Evolutionary conservation across 2,888 invertebrate species (phyloP).

Genomic region (Cenopis cana): DNA sequence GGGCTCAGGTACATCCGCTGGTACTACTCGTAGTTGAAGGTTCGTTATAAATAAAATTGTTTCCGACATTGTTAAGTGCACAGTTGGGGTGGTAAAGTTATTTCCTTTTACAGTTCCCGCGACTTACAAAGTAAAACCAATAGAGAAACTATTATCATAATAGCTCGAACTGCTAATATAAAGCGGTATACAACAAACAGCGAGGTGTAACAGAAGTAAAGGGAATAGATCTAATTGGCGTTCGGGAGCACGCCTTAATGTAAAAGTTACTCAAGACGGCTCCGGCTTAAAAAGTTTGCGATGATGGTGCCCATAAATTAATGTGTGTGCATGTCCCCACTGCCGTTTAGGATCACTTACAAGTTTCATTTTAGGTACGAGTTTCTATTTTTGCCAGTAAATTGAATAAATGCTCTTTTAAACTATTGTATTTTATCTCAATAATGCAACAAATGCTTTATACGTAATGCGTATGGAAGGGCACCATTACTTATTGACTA

Average conservation of each 20-base stretch:
- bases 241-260: conserved; percentile 72
- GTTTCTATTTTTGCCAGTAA: not conserved
- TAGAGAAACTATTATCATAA: conserved; percentile 44
- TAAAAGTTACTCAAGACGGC: conserved; percentile 74
- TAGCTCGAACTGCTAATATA: conserved; percentile 53
- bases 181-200: conserved; percentile 58
- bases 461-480: too few species aligned
- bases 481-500: not conserved
- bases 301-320: conserved; percentile 77
- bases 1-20: conserved; percentile 26
- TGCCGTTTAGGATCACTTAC: conserved; percentile 62
- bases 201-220: conserved; percentile 64
- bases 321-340: conserved; percentile 76
- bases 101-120: conserved; percentile 14
- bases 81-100: conserved; percentile 17
- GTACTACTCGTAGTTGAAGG: not conserved
- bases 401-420: not conserved
- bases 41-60: conserved; percentile 33
- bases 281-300: conserved; percentile 75
- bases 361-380: conserved; percentile 47
- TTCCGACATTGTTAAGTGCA: conserved; percentile 26
- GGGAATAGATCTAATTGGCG: conserved; percentile 62
- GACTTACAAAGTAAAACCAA: conserved; percentile 36
- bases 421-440: not conserved
- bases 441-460: too few species aligned